A percentile compares a stretch with the other conserved stretches of the same genome.
Evolutionary conservation across 2,113 vertebrate species (phyloP).

Genomic region (Abramis brama): DNA sequence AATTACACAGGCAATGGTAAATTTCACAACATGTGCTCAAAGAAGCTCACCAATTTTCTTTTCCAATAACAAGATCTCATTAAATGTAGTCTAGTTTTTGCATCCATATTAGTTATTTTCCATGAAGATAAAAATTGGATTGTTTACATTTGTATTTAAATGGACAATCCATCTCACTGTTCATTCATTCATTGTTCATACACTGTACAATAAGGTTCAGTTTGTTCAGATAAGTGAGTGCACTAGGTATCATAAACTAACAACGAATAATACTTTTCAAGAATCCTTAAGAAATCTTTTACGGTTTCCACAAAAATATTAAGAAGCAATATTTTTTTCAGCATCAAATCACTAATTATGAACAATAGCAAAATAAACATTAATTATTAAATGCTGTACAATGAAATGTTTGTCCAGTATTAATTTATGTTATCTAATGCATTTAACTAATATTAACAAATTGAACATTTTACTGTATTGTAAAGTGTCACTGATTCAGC

Average conservation of each 20-base stretch:
- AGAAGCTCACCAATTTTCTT: background rate
- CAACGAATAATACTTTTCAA: background rate
- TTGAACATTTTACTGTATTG: background rate
- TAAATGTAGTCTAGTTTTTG: background rate
- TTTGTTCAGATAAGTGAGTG: background rate
- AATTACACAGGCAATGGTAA: conserved; percentile 20
- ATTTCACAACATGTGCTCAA: conserved; percentile 40
- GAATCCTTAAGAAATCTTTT: no score
- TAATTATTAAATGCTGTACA: background rate
- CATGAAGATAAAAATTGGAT: no score
- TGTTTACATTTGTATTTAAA: background rate
- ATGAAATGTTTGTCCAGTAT: background rate
- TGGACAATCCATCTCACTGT: background rate
- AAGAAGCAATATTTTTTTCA: no score
- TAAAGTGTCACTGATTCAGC: background rate
- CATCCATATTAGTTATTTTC: background rate
- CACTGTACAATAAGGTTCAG: background rate
- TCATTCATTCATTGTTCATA: background rate
- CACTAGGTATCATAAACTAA: background rate
- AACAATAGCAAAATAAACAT: background rate
- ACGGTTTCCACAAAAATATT: no score
- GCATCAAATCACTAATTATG: background rate
- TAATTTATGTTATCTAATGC: background rate
- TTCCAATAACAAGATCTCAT: background rate
- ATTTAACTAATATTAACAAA: background rate